Evolutionary conservation across 2,113 vertebrate species (phyloP).

Genomic region (Pterocles orientalis): DNA sequence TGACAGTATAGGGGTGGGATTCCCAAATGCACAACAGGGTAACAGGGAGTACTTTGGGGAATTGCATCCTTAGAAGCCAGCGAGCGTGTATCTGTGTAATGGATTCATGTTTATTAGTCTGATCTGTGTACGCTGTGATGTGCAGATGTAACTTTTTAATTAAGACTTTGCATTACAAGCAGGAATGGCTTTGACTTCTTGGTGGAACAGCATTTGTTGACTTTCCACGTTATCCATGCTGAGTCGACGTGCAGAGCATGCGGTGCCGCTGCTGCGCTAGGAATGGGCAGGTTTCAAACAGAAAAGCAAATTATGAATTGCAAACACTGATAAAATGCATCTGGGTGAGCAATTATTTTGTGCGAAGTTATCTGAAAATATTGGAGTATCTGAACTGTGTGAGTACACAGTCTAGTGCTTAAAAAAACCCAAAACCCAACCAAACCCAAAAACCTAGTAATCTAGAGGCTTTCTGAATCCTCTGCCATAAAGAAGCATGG

Average conservation of each 20-base stretch:
- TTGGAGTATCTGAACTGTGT: neutral
- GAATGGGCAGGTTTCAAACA: neutral
- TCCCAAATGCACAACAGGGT: too few species aligned
- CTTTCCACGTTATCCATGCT: fast-evolving
- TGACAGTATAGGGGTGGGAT: neutral
- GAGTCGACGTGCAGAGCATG: neutral
- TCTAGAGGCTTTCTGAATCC: neutral
- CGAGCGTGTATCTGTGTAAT: fast-evolving
- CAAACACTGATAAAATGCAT: neutral
- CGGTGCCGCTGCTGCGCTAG: neutral
- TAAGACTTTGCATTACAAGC: neutral
- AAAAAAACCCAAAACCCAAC: too few species aligned
- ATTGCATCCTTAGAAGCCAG: neutral
- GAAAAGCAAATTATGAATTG: too few species aligned
- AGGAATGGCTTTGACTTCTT: neutral
- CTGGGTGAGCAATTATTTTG: neutral
- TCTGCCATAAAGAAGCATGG: neutral
- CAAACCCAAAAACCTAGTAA: too few species aligned
- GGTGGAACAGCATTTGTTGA: neutral
- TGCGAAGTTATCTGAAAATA: neutral
- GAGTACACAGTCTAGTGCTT: too few species aligned
- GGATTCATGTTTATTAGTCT: neutral
- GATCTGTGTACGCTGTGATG: fast-evolving
- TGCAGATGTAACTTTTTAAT: neutral
- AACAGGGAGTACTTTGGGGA: neutral